These are phyloP conservation scores for Alectura lathami DNA, from an alignment of 2,113 vertebrate genomes.

Conservation along the genomic window DNA sequence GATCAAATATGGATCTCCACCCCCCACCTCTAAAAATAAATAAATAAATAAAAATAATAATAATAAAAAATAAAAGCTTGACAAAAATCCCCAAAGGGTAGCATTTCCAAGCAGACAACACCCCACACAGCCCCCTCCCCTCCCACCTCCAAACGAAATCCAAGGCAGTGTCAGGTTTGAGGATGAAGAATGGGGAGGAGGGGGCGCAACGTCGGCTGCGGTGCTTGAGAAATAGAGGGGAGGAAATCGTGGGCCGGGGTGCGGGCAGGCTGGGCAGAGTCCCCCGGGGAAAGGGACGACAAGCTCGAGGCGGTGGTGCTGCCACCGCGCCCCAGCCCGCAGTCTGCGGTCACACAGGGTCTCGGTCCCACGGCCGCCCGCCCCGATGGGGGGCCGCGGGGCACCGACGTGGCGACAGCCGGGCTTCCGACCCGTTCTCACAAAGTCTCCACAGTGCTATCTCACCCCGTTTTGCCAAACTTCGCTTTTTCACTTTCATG, in stretches of 20 bases:
- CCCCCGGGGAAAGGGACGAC: too few relatives aligned
- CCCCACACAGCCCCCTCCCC: background rate
- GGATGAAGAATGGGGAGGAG: background rate
- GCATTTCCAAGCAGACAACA: background rate
- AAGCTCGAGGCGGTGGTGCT: background rate
- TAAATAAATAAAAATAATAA: background rate
- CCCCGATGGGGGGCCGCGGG: too few relatives aligned
- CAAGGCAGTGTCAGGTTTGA: slow-evolving; percentile 16
- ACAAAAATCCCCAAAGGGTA: background rate
- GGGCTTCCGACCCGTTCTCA: background rate
- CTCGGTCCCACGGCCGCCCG: background rate
- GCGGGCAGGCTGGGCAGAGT: too few relatives aligned
- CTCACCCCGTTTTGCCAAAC: background rate
- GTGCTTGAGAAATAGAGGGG: background rate
- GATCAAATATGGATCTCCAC: slow-evolving; percentile 48
- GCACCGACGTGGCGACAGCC: background rate
- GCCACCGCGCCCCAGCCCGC: background rate
- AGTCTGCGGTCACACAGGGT: background rate
- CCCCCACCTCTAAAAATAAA: background rate
- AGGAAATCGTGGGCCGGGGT: background rate
- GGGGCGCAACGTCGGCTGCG: background rate
- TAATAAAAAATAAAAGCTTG: background rate
- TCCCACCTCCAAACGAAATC: slow-evolving; percentile 20
- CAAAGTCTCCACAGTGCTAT: fast-evolving
- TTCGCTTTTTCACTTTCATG: background rate